Evolutionary conservation across 2,888 invertebrate species (phyloP).

Genomic region (Thalpophila matura): DNA sequence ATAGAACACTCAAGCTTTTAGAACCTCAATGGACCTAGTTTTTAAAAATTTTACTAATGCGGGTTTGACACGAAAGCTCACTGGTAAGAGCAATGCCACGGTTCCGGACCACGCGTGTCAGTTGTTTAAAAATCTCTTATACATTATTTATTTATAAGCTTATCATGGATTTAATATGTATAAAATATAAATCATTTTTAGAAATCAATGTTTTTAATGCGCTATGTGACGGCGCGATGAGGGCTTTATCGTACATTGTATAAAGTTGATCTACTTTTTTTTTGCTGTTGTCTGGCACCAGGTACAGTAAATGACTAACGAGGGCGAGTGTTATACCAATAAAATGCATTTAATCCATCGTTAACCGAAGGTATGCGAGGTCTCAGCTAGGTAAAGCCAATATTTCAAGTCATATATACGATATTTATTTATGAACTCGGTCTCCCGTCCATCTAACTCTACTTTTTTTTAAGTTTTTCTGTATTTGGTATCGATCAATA

Average conservation of each 20-base stretch:
- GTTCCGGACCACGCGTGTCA: no score
- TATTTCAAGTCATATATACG: conserved; percentile 36
- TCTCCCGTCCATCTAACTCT: conserved; percentile 1
- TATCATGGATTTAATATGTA: no score
- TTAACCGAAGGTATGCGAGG: conserved; percentile 55
- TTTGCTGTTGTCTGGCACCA: background rate
- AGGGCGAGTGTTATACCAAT: conserved; percentile 51
- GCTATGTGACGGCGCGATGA: no score
- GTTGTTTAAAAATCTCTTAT: no score
- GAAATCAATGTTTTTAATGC: no score
- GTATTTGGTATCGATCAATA: conserved; percentile 19
- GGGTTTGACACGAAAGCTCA: no score
- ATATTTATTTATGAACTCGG: conserved; percentile 35
- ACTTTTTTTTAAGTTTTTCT: conserved; percentile 12
- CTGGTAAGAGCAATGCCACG: no score
- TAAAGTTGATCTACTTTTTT: conserved; percentile 10
- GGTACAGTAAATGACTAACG: conserved; percentile 19
- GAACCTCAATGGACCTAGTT: no score
- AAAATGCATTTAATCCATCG: conserved; percentile 60
- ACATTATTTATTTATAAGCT: no score
- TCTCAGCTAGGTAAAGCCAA: conserved; percentile 32
- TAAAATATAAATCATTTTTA: no score
- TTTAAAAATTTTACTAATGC: no score
- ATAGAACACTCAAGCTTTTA: no score
- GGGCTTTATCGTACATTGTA: background rate